A percentile compares a stretch with the other conserved stretches of the same genome.
Conservation (phyloP, 2,113 vertebrate genomes). For the Ictidomys tridecemlineatus region DNA sequence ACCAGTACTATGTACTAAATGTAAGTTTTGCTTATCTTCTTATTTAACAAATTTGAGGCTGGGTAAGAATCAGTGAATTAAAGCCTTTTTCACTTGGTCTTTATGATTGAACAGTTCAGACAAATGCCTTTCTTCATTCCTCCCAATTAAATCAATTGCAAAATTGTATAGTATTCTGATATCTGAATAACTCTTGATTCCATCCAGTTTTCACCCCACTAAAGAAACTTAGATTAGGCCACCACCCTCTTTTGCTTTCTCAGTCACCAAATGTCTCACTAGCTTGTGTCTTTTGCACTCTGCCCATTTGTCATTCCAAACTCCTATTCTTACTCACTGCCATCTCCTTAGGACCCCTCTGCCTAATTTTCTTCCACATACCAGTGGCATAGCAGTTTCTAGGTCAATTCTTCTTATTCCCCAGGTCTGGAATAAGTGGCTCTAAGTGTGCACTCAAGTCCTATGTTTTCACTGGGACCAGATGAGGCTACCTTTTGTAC, state of each 20-base stretch:
- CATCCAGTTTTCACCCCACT: neutral
- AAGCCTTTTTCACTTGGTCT: neutral
- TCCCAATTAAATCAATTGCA: neutral
- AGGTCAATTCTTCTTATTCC: neutral
- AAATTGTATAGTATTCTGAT: neutral
- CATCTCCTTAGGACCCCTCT: neutral
- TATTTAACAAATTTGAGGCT: neutral
- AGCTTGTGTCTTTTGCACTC: too few species aligned
- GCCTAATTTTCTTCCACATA: too few species aligned
- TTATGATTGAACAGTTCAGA: neutral
- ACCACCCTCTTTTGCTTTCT: accelerated
- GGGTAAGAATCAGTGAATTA: neutral
- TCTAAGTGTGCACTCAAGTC: neutral
- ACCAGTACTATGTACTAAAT: neutral
- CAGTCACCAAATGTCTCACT: accelerated
- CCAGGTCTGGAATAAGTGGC: neutral
- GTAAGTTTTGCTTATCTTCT: neutral
- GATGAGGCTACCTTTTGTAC: too few species aligned
- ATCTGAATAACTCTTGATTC: neutral
- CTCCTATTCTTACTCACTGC: too few species aligned
- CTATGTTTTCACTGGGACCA: accelerated
- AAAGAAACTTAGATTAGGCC: neutral
- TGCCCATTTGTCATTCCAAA: accelerated
- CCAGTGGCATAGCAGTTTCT: neutral
- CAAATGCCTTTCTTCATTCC: neutral